Base-by-base conservation (phyloP, 2,113 vertebrate species). In the Semnornis frantzii region DNA sequence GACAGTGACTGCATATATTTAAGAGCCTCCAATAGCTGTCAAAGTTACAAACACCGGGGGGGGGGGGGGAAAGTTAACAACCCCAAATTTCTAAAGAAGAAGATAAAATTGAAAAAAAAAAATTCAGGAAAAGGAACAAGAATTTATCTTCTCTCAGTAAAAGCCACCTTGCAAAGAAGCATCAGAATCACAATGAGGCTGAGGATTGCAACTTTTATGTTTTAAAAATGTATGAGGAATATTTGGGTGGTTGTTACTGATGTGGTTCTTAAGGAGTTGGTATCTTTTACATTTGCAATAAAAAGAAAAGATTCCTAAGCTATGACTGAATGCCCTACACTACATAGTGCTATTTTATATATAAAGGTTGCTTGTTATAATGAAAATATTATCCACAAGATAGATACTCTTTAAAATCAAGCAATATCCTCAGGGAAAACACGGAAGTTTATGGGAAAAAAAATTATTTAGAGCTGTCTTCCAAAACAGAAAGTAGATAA, bases 271-370 rank as follows among this genome's bases (percentile, higher is more conserved):
- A 55, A 70, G 30, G 24, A 73, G 10, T n/a, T 44, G 21, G 0
- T 39, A 58, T 27, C 23, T 39, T 59, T 8, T 33, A 60, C 6
- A 39, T 57, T 64, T 70, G 71, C 24, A 75, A 71, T 8, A 59
- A 58, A 88, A 92, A 31, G 25, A 11, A 54, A 6, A 5, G 25
- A 24, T 66, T 90, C 90, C 31, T 24, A 62, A 78, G 12, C 42
- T 75, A 68, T 0, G 1, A 65, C 3, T 37, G 8, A 71, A 86
- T 0, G 1, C 15, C 15, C 42, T 27, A 54, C 3, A 24, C 39
- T 54, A 18, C 34, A 62, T 68, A 21, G 3, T 87, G n/a, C 7
- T 66, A 28, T 23, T 83, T 34, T 12, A n/a, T 72, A 69, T 69
- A 82, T 77, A 88, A 85, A 83, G 21, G 15, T 28, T 42, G 3